Percentiles rank a stretch among this genome's conserved stretches.
Conservation (phyloP, 2,888 invertebrate species). For the Andrena flavipes region DNA sequence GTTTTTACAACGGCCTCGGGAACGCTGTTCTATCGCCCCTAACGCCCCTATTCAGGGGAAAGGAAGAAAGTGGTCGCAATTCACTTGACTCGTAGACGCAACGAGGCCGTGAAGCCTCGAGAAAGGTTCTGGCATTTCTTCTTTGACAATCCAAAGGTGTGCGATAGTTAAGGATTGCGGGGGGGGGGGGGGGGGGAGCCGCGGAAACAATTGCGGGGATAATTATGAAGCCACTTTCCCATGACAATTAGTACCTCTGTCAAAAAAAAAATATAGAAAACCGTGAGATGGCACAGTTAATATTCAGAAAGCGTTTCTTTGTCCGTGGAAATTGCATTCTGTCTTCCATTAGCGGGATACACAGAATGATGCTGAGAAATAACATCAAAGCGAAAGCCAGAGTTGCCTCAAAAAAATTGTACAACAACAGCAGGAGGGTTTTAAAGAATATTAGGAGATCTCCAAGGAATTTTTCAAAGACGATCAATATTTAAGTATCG, state of each 20-base stretch:
- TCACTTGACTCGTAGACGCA: slow-evolving; percentile 38
- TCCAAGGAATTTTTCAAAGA: no score
- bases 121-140: slow-evolving; percentile 21
- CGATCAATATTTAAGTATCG: no score
- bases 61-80: slow-evolving; percentile 40
- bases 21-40: slow-evolving; percentile 13
- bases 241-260: slow-evolving; percentile 15
- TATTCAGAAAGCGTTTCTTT: slow-evolving; percentile 10
- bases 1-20: slow-evolving; percentile 19
- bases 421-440: no score
- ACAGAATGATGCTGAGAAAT: neutral
- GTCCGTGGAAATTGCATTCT: neutral
- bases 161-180: slow-evolving; percentile 7
- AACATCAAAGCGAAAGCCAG: no score
- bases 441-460: no score
- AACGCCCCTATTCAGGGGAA: slow-evolving; percentile 23
- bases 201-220: slow-evolving; percentile 3
- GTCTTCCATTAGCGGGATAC: neutral
- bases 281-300: neutral
- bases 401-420: no score
- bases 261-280: neutral
- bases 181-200: neutral
- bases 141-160: slow-evolving; percentile 22
- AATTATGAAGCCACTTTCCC: slow-evolving; percentile 29
- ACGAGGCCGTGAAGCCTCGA: slow-evolving; percentile 23